phyloP scores from a whole-genome alignment of 1,140 invertebrate genomes.

The Gonioctena quinquepunctata region DNA sequence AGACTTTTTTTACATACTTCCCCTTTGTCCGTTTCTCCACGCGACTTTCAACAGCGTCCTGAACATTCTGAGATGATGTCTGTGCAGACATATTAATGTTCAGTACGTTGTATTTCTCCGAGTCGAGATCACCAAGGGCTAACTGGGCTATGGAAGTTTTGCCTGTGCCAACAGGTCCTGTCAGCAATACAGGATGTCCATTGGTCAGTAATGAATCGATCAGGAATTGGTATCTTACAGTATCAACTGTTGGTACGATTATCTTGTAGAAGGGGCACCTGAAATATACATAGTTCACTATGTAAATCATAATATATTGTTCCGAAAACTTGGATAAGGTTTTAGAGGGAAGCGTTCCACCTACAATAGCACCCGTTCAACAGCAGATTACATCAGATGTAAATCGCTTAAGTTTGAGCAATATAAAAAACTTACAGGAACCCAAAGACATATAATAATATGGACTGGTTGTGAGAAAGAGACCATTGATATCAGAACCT shows the following conservation, averaged over 20 bases:
- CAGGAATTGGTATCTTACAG: conserved; percentile 76
- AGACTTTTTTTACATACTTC: neutral
- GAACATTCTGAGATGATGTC: conserved; percentile 76
- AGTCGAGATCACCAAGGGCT: conserved; percentile 66
- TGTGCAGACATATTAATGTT: conserved; percentile 85
- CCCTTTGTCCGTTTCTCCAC: conserved; percentile 83
- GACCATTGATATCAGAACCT: too few species aligned
- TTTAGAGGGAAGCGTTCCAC: too few species aligned
- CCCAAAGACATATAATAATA: too few species aligned
- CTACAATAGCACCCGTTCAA: too few species aligned
- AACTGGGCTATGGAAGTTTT: conserved; percentile 78
- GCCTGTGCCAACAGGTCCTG: conserved; percentile 79
- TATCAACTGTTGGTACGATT: conserved; percentile 82
- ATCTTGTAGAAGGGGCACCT: conserved; percentile 80
- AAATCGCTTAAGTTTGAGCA: too few species aligned
- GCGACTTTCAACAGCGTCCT: conserved; percentile 75
- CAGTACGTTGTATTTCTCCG: conserved; percentile 67
- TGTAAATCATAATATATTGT: too few species aligned
- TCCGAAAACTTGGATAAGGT: too few species aligned
- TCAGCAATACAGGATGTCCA: conserved; percentile 71
- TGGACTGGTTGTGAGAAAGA: too few species aligned
- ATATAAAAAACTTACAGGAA: too few species aligned
- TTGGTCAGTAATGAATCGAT: conserved; percentile 65
- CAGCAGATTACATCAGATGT: too few species aligned
- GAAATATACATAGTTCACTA: too few species aligned